Conservation (phyloP, 2,888 invertebrate genomes). For the Yponomeuta plumbellus region DNA sequence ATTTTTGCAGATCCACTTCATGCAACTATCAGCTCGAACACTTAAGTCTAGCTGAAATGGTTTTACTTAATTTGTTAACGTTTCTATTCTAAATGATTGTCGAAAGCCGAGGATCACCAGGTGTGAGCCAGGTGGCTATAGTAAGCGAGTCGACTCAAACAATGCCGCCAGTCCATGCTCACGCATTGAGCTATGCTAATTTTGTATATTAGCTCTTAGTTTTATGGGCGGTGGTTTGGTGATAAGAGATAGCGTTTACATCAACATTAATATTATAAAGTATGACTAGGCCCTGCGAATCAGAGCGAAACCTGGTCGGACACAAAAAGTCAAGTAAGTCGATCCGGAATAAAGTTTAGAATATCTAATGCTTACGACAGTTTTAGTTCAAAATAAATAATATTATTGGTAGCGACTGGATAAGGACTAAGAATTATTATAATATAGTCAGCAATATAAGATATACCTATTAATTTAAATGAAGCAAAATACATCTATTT, state of each 20-base stretch:
- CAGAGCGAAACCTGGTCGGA: no score
- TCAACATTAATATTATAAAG: no score
- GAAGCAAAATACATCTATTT: no score
- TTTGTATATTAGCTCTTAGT: neutral
- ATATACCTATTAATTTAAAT: no score
- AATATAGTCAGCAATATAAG: no score
- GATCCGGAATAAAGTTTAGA: no score
- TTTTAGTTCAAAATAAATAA: no score
- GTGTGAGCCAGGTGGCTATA: neutral
- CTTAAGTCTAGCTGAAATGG: neutral
- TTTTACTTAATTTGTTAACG: neutral
- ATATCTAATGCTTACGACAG: no score
- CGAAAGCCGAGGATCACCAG: neutral
- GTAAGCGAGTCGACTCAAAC: neutral
- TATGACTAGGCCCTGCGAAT: no score
- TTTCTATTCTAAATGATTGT: neutral
- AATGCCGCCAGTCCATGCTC: constrained; percentile 11
- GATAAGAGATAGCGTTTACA: neutral
- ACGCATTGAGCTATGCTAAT: constrained; percentile 17
- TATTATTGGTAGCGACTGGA: no score
- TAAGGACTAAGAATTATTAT: no score
- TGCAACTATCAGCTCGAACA: neutral
- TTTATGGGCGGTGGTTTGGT: neutral
- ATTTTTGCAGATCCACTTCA: neutral
- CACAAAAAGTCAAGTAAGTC: no score